These are phyloP conservation scores for Sebastes iracundus DNA, from an alignment of 2,797 vertebrate genomes.

Conservation along the genomic window DNA sequence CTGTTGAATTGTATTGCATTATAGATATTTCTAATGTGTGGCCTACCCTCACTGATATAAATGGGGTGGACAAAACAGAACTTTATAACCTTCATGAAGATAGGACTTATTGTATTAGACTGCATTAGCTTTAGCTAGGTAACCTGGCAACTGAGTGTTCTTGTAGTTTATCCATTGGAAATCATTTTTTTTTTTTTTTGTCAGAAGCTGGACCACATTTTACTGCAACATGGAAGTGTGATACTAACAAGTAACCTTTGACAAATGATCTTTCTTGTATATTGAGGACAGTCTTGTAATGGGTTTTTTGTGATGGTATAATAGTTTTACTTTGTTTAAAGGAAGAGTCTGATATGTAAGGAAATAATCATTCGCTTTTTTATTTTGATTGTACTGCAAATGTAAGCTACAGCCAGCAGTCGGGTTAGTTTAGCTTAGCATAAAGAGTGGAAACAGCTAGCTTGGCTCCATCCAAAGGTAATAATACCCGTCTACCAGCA, in stretches of 20 bases:
- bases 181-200: background rate
- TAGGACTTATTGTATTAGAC: too few species aligned
- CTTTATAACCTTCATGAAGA: too few species aligned
- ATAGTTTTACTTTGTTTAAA: background rate
- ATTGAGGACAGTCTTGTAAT: too few species aligned
- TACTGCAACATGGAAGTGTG: background rate
- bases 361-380: background rate
- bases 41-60: too few species aligned
- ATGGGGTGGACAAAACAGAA: too few species aligned
- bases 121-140: background rate
- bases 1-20: too few species aligned
- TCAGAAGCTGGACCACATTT: background rate
- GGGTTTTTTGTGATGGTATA: background rate
- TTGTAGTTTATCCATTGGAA: background rate
- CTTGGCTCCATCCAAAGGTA: background rate
- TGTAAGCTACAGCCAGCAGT: background rate
- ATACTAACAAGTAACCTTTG: background rate
- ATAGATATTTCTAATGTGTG: too few species aligned
- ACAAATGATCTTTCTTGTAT: too few species aligned
- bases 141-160: background rate
- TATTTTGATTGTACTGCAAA: background rate
- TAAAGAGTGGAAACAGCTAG: background rate
- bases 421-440: background rate
- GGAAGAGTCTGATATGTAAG: background rate
- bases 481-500: background rate